A percentile compares a stretch with the other conserved stretches of the same genome.
Conservation (phyloP, 2,888 invertebrate species). For the Orthonychiurus folsomi region DNA sequence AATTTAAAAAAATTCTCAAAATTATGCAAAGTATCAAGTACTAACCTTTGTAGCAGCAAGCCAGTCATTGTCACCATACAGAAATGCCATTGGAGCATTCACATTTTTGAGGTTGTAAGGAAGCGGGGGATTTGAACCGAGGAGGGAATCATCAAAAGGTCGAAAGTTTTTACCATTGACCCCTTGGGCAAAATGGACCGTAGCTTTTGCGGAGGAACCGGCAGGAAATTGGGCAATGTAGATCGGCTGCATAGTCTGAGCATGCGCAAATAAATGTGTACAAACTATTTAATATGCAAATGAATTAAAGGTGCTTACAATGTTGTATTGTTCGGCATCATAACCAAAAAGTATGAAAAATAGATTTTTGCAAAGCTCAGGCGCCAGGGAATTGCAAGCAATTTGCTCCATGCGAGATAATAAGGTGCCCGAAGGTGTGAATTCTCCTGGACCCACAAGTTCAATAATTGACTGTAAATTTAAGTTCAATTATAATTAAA, state of each 20-base stretch:
- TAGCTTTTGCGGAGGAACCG: neutral
- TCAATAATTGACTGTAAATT: neutral
- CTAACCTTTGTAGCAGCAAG: neutral
- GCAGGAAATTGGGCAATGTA: neutral
- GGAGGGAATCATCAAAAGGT: neutral
- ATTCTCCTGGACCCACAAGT: neutral
- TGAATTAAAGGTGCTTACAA: neutral
- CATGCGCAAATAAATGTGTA: neutral
- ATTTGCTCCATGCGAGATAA: neutral
- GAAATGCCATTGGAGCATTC: neutral
- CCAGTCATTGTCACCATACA: slow-evolving; percentile 5
- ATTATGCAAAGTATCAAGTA: neutral
- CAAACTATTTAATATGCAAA: neutral
- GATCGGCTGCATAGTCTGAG: neutral
- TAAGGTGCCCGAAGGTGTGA: neutral
- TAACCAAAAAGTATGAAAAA: slow-evolving; percentile 5
- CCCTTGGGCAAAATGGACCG: slow-evolving; percentile 3
- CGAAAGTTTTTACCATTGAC: neutral
- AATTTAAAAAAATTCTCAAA: neutral
- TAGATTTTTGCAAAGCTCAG: neutral
- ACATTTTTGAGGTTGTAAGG: neutral
- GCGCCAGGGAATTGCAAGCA: neutral
- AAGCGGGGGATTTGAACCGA: neutral
- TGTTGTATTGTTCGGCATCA: neutral
- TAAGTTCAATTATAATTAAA: neutral